Conservation (phyloP, 1,140 invertebrate species). For the Aphelinus atriplicis region DNA sequence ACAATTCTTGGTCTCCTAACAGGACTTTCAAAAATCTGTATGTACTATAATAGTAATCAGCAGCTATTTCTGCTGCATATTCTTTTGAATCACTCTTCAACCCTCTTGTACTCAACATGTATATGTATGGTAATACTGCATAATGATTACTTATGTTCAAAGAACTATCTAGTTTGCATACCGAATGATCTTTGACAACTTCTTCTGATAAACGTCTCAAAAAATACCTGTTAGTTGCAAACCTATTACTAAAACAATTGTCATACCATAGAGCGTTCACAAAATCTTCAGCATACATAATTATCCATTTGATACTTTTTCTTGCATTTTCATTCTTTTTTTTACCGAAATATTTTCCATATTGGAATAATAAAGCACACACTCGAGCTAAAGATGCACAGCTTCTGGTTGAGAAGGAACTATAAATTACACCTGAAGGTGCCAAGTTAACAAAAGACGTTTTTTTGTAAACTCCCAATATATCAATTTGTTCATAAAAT, state of each 20-base stretch:
- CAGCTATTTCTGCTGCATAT: slow-evolving; percentile 43
- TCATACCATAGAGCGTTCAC: slow-evolving; percentile 49
- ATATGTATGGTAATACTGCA: slow-evolving; percentile 50
- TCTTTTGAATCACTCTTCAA: slow-evolving; percentile 46
- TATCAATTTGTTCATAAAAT: slow-evolving; percentile 55
- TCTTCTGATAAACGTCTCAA: slow-evolving; percentile 39
- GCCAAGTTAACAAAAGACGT: slow-evolving; percentile 49
- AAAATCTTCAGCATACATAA: slow-evolving; percentile 47
- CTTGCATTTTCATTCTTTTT: slow-evolving; percentile 23
- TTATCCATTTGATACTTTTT: slow-evolving; percentile 36
- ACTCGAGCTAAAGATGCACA: slow-evolving; percentile 51
- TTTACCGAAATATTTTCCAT: slow-evolving; percentile 33
- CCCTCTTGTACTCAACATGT: slow-evolving; percentile 40
- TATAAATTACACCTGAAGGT: slow-evolving; percentile 55
- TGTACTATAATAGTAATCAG: slow-evolving; percentile 47
- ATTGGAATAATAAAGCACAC: slow-evolving; percentile 54
- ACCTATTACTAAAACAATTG: slow-evolving; percentile 37
- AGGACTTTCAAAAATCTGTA: slow-evolving; percentile 45
- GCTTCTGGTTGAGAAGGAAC: slow-evolving; percentile 49
- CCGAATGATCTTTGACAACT: slow-evolving; percentile 37
- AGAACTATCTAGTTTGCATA: slow-evolving; percentile 40
- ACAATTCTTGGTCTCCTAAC: slow-evolving; percentile 30
- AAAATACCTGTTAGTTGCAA: slow-evolving; percentile 37
- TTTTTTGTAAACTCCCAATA: slow-evolving; percentile 45
- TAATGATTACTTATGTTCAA: slow-evolving; percentile 52